phyloP scores from a whole-genome alignment of 2,113 vertebrate genomes.

The Myiopsitta monachus region DNA sequence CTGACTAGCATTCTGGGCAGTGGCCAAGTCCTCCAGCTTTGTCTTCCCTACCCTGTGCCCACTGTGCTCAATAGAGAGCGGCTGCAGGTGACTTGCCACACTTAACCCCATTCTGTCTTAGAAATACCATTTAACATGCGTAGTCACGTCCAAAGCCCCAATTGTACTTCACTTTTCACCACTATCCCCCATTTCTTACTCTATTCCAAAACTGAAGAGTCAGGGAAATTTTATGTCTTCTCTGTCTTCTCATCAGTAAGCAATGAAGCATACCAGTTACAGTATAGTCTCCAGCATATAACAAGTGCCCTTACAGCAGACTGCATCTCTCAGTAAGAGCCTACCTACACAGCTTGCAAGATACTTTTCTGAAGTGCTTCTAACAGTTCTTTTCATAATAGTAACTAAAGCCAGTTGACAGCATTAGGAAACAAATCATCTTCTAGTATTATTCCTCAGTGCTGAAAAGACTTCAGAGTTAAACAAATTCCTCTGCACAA shows the following conservation, averaged over 20 bases:
- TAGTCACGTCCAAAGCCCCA: neutral
- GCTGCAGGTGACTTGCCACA: neutral
- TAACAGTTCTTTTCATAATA: neutral
- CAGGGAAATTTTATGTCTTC: neutral
- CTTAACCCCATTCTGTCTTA: neutral
- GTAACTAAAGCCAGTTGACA: neutral
- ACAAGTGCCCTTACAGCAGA: neutral
- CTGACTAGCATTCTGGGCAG: neutral
- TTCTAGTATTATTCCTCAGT: neutral
- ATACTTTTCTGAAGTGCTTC: neutral
- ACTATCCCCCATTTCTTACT: neutral
- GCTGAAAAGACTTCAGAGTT: neutral
- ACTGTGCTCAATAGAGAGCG: neutral
- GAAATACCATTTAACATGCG: fast-evolving
- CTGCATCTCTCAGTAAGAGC: neutral
- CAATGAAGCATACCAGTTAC: neutral
- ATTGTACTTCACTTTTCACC: neutral
- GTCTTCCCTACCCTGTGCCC: neutral
- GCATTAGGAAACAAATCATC: neutral
- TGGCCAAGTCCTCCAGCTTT: neutral
- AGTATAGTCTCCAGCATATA: neutral
- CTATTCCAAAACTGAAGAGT: neutral
- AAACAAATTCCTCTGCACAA: neutral
- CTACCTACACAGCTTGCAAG: neutral
- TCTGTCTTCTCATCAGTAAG: neutral